Evolutionary conservation across 1,140 invertebrate genomes (phyloP), one percentile per base, ranked within the genome.

Genomic region (Melitaea cinxia): DNA sequence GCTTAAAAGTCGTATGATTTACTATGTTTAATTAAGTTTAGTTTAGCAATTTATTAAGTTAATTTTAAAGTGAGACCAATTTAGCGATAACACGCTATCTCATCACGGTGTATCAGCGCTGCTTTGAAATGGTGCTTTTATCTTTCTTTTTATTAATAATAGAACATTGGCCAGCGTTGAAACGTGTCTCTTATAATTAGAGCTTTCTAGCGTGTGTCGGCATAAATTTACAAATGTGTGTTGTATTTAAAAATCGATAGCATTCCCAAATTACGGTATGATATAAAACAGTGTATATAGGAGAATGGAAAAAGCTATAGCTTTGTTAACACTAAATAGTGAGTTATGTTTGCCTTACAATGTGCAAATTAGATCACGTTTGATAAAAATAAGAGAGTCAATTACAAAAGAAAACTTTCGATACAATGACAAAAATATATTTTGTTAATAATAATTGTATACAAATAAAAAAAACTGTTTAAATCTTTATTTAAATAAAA

Each of bases 241-340:
- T 55, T 47, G 42, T 47, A 55, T 42, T 63, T 70, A 42, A 63
- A 77, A 65, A 69, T 75, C 72, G 59, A 71, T 77, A 77, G 75
- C 83, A 85, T 85, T 85, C 83, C 83, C 73, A 68, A 68, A 66
- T 64, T 52, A 45, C 28, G 56, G 19, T 55, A 39, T 68, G 55
- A 47, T 15, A n/a, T 56, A n/a, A n/a, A n/a, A n/a, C n/a, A n/a
- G n/a, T n/a, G n/a, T n/a, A n/a, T n/a, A n/a, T n/a, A n/a, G n/a
- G 45, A 65, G 52, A 52, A 61, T 52, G 30, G 56, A 19, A 60
- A 21, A 59, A 57, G 3, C 39, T 49, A 49, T 28, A 59, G 15
- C 10, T 19, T 23, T 47, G n/a, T 47, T 24, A 12, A 33, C 17
- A 28, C 23, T 49, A 17, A 26, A 42, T 59, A 26, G 47, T 24